phyloP scores from a whole-genome alignment of 2,113 vertebrate genomes.

The Loxodonta africana region DNA sequence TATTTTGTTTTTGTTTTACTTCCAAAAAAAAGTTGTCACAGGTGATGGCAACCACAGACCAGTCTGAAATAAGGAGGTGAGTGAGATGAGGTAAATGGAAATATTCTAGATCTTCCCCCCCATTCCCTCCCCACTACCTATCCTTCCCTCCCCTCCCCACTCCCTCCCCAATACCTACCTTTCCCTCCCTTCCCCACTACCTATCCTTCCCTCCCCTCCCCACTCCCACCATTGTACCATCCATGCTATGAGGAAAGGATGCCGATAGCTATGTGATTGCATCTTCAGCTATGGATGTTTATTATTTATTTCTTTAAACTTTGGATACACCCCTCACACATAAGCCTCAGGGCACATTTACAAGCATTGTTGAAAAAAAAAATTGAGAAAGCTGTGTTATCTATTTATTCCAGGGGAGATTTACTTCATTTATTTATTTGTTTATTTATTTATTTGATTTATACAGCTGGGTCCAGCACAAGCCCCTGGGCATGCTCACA shows the following conservation, averaged over 20 bases:
- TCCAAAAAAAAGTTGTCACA: conserved; percentile 40
- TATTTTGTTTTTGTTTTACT: conserved; percentile 38
- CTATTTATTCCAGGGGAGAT: conserved; percentile 71
- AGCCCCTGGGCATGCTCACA: conserved; percentile 75
- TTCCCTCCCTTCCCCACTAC: background rate
- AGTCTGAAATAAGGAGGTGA: background rate
- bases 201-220: background rate
- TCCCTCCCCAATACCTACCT: background rate
- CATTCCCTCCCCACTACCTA: background rate
- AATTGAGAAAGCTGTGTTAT: conserved; percentile 62
- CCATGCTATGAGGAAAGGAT: background rate
- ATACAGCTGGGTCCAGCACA: conserved; percentile 74
- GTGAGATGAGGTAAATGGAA: background rate
- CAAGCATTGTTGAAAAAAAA: background rate
- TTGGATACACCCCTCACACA: conserved; percentile 43
- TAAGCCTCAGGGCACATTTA: conserved; percentile 53
- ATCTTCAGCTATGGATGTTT: conserved; percentile 24
- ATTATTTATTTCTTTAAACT: conserved; percentile 70
- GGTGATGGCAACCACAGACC: background rate
- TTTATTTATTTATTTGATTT: conserved; percentile 81
- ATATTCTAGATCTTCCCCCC: background rate
- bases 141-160: background rate
- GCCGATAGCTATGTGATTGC: background rate
- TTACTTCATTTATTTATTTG: conserved; percentile 74
- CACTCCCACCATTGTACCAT: background rate